These are phyloP conservation scores for Dicrurus megarhynchus DNA, from an alignment of 2,113 vertebrate genomes.

Conservation along the genomic window DNA sequence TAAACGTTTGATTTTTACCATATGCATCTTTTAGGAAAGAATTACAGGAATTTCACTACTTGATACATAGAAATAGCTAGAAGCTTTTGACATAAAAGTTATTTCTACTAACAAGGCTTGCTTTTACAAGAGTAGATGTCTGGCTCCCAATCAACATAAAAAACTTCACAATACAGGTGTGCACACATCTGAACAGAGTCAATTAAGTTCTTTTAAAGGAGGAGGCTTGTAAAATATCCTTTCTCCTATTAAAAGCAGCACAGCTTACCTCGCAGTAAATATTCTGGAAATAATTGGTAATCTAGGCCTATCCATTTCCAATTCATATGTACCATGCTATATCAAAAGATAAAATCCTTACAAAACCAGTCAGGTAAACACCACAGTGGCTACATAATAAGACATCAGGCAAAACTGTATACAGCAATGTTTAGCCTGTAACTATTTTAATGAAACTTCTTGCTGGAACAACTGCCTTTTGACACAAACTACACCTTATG, in stretches of 20 bases:
- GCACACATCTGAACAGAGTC: neutral
- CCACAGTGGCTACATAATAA: rapidly evolving
- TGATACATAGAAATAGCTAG: neutral
- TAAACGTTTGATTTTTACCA: neutral
- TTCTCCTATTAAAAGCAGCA: neutral
- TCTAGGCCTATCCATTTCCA: neutral
- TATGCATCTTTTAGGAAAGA: neutral
- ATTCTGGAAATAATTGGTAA: neutral
- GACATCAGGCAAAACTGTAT: rapidly evolving
- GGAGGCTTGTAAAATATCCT: rapidly evolving
- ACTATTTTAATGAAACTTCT: neutral
- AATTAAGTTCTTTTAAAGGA: neutral
- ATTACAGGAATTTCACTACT: neutral
- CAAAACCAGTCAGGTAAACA: neutral
- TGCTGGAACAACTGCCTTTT: neutral
- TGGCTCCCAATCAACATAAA: neutral
- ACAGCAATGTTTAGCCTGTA: too few species aligned
- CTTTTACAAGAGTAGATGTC: neutral
- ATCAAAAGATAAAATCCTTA: neutral
- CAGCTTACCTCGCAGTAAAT: neutral
- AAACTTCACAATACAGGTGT: neutral
- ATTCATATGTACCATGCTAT: rapidly evolving
- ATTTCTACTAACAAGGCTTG: neutral
- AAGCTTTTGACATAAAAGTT: neutral
- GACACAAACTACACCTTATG: neutral